phyloP scores from a whole-genome alignment of 2,113 vertebrate genomes.

The Apteryx mantelli region DNA sequence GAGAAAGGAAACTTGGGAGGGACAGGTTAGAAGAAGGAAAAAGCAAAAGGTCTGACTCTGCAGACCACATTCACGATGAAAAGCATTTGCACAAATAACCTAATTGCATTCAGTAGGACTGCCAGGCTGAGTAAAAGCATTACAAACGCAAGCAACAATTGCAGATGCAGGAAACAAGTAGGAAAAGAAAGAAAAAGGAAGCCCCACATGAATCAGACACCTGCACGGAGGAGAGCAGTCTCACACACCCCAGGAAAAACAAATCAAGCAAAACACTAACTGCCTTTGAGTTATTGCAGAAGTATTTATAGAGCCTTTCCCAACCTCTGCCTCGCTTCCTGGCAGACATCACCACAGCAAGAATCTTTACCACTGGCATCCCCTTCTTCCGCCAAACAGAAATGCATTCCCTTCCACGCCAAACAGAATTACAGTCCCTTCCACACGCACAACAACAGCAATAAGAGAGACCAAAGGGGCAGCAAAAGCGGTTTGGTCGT shows the following conservation, averaged over 20 bases:
- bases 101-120: constrained; percentile 18
- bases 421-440: background rate
- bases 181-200: constrained; percentile 67
- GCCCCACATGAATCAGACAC: constrained; percentile 39
- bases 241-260: constrained; percentile 55
- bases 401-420: background rate
- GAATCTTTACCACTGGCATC: constrained; percentile 53
- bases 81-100: constrained; percentile 51
- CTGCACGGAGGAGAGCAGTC: constrained; percentile 27
- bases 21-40: constrained; percentile 69
- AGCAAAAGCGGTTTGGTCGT: background rate
- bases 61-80: constrained; percentile 25
- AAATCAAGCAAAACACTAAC: constrained; percentile 24
- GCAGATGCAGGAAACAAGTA: constrained; percentile 61
- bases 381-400: constrained; percentile 8
- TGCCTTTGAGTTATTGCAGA: constrained; percentile 53
- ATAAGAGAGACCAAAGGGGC: background rate
- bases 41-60: constrained; percentile 65
- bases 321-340: constrained; percentile 50
- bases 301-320: constrained; percentile 60
- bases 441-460: background rate
- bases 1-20: constrained; percentile 69
- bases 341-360: constrained; percentile 52
- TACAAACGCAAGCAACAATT: constrained; percentile 36
- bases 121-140: constrained; percentile 40